These are phyloP conservation scores for Argyresthia goedartella DNA, from an alignment of 2,888 invertebrate genomes.

Conservation along the genomic window DNA sequence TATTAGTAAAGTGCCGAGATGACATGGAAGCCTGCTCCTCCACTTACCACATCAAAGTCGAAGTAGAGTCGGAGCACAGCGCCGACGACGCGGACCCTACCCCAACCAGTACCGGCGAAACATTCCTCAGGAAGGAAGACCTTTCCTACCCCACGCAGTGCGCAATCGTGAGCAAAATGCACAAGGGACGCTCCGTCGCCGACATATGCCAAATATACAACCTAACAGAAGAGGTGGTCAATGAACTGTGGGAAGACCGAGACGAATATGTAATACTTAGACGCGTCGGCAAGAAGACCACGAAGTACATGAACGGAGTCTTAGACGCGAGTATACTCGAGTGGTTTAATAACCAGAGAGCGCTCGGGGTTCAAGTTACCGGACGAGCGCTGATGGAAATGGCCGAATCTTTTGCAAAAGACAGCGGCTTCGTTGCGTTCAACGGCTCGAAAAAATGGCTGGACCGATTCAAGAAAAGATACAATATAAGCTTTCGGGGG, in stretches of 20 bases:
- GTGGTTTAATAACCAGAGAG: slow-evolving; percentile 25
- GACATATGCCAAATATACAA: slow-evolving; percentile 30
- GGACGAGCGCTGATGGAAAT: slow-evolving; percentile 30
- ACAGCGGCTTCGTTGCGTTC: slow-evolving; percentile 28
- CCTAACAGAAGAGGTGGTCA: slow-evolving; percentile 24
- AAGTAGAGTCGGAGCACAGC: background rate
- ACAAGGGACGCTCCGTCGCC: slow-evolving; percentile 26
- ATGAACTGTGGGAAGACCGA: slow-evolving; percentile 33
- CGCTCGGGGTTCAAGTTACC: slow-evolving; percentile 22
- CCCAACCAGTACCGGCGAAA: background rate
- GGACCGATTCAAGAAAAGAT: slow-evolving; percentile 30
- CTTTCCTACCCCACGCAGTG: slow-evolving; percentile 22
- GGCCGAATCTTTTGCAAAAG: slow-evolving; percentile 29
- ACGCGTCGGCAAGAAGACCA: slow-evolving; percentile 18
- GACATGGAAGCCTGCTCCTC: background rate
- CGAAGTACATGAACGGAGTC: slow-evolving; percentile 25
- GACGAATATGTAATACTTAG: slow-evolving; percentile 25
- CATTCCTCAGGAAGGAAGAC: slow-evolving; percentile 19
- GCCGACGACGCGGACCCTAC: background rate
- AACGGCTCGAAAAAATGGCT: slow-evolving; percentile 37
- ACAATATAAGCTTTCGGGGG: slow-evolving; percentile 24
- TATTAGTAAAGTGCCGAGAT: background rate
- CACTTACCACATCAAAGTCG: background rate
- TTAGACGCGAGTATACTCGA: slow-evolving; percentile 25
- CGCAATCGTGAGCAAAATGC: slow-evolving; percentile 34